Evolutionary conservation across 2,888 invertebrate species (phyloP).

Genomic region (Ecdyonurus torrentis): DNA sequence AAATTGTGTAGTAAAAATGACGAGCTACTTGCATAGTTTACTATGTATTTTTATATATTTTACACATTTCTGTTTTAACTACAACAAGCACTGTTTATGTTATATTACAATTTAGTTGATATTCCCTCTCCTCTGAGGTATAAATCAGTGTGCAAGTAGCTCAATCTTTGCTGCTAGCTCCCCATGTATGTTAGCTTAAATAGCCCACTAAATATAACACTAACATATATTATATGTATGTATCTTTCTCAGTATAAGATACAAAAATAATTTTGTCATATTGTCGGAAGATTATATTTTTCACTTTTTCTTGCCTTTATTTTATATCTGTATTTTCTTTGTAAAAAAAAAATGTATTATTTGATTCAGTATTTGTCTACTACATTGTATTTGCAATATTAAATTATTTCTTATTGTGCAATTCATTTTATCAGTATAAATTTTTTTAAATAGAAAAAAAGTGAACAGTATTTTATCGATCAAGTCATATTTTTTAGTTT

Average conservation of each 20-base stretch:
- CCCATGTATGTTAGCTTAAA: neutral
- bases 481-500: no score
- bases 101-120: neutral
- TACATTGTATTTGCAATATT: neutral
- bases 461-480: no score
- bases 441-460: no score
- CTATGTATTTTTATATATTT: no score
- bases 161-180: neutral
- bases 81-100: neutral
- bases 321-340: neutral
- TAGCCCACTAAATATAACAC: neutral
- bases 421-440: neutral
- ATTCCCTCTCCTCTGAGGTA: neutral
- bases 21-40: no score
- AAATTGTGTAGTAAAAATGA: no score
- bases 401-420: neutral
- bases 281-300: neutral
- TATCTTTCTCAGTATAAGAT: neutral
- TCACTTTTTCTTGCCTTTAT: neutral
- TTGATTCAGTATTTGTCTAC: neutral
- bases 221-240: no score
- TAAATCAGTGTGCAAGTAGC: neutral
- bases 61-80: no score
- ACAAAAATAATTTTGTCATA: neutral
- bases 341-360: neutral